These are phyloP conservation scores for Paraescarpia echinospica DNA, from an alignment of 1,140 invertebrate species.

Conservation along the genomic window DNA sequence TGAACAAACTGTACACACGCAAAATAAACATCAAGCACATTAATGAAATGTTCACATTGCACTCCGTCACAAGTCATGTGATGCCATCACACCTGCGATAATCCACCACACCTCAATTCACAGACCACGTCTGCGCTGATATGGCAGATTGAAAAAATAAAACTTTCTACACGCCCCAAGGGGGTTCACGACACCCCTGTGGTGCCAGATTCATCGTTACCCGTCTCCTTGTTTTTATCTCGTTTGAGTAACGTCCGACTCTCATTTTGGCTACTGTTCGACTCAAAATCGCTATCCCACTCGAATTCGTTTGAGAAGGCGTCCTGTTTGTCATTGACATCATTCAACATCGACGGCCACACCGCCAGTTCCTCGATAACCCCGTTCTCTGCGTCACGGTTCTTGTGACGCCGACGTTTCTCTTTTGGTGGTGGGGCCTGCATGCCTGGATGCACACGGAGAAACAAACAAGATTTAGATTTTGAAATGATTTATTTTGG, in stretches of 20 bases:
- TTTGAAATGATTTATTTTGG: too few species aligned
- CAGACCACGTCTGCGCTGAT: background rate
- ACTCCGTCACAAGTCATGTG: background rate
- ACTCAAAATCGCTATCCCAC: slow-evolving; percentile 54
- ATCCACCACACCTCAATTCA: background rate
- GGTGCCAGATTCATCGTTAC: background rate
- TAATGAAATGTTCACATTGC: background rate
- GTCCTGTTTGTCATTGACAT: slow-evolving; percentile 32
- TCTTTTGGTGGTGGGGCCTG: slow-evolving; percentile 33
- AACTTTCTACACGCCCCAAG: background rate
- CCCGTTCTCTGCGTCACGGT: slow-evolving; percentile 40
- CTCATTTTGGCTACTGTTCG: slow-evolving; percentile 11
- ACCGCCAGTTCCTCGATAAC: slow-evolving; percentile 25
- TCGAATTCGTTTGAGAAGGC: slow-evolving; percentile 53
- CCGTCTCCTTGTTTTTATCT: background rate
- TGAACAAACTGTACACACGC: background rate
- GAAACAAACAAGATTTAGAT: background rate
- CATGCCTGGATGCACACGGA: slow-evolving; percentile 36
- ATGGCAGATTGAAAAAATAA: background rate
- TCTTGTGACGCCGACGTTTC: slow-evolving; percentile 27
- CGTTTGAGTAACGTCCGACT: slow-evolving; percentile 8
- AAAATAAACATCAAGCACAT: background rate
- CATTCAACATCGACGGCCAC: slow-evolving; percentile 28
- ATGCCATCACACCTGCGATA: background rate
- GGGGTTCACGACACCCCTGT: background rate